Base-by-base conservation (phyloP, 2,113 vertebrate species). In the Carlito syrichta region DNA sequence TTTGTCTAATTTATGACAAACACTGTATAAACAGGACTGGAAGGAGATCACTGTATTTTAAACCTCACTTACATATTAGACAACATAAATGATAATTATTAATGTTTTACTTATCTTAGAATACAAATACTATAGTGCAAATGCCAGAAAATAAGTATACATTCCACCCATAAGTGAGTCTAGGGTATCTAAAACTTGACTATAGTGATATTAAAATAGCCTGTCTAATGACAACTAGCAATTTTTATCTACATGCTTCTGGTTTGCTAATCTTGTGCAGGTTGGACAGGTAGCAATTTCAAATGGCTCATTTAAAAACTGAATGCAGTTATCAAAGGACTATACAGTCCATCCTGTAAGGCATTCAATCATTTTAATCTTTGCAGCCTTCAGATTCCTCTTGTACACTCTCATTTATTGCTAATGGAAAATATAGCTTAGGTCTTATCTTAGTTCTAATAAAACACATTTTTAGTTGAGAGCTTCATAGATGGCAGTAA, bases 251-350 rank as follows among this genome's bases (percentile, higher is more conserved):
- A 40, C 74, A 91, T 38, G 73, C 1, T 58, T 97, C 54, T 96
- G 23, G 54, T 97, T 97, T 97, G 62, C 22, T 97, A 92, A 76
- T 97, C 50, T 88, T 92, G 90, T 97, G 45, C 14, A 94, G 73
- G 23, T 62, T 95, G 86, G 93, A 97, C 85, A 96, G 81, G 93
- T 97, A 94, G 78, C 95, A 95, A 88, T 98, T 98, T 97, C 97
- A 86, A 94, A 95, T 96, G 87, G 62, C 88, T 98, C 91, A 96
- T 98, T 73, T 97, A 97, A 95, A 96, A 77, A 97, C n/a, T 92
- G 86, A 97, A 98, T 95, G 82, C 96, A 96, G 71, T 98, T 98
- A 97, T 98, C 97, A 96, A 76, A 98, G 78, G 74, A 96, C 96
- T 95, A 93, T 98, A 95, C 94, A 48, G 40, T 88, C 76, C 90